Conservation (phyloP, 2,113 vertebrate genomes). For the Neotragus moschatus region DNA sequence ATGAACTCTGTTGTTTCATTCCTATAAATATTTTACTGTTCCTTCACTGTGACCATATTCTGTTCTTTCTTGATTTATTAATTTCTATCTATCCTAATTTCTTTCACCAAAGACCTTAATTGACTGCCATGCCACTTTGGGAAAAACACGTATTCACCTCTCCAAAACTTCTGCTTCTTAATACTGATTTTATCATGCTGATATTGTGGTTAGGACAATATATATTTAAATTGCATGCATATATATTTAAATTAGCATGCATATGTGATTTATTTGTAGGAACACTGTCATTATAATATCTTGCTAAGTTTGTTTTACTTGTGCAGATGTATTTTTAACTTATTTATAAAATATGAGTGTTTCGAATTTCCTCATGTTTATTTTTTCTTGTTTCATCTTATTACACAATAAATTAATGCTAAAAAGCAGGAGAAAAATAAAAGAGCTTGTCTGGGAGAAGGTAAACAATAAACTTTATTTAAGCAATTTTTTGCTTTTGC, state of each 20-base stretch:
- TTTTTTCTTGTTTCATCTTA: background rate
- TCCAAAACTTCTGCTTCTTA: background rate
- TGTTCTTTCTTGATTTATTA: slow-evolving; percentile 50
- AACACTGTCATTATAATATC: background rate
- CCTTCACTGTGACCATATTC: slow-evolving; percentile 13
- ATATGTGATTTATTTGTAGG: background rate
- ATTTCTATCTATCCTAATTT: background rate
- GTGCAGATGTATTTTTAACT: background rate
- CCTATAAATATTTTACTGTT: slow-evolving; percentile 42
- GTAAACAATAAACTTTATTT: background rate
- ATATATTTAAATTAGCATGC: background rate
- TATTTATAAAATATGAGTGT: background rate
- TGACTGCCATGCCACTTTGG: background rate
- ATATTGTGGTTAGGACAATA: background rate
- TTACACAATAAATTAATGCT: background rate
- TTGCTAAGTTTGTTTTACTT: background rate
- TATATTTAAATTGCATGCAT: background rate
- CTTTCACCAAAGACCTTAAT: slow-evolving; percentile 33
- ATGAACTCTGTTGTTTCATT: slow-evolving; percentile 58
- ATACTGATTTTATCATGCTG: background rate
- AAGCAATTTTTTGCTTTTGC: background rate
- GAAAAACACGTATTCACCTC: background rate
- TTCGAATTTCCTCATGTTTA: background rate
- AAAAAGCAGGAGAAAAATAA: background rate
- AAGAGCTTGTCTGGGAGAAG: background rate